These are phyloP conservation scores for Ernsta delagoae DNA, from an alignment of 2,888 invertebrate genomes.

Conservation along the genomic window DNA sequence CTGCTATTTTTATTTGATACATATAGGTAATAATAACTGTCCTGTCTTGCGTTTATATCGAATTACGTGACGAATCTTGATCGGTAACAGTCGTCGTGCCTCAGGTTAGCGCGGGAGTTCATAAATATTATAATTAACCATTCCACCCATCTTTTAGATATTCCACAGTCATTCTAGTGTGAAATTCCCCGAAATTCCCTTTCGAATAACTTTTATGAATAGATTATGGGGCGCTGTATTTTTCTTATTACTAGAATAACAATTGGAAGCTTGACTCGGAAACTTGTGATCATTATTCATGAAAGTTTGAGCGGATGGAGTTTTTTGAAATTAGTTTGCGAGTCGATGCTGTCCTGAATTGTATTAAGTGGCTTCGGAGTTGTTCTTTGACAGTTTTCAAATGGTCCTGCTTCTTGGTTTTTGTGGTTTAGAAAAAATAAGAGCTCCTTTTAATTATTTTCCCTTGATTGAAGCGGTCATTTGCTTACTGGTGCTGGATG, in stretches of 20 bases:
- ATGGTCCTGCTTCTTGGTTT: background rate
- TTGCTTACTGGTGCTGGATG: no score
- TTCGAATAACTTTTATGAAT: slow-evolving; percentile 50
- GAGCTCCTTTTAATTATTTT: background rate
- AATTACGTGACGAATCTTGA: no score
- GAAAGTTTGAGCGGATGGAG: slow-evolving; percentile 6
- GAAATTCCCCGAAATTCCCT: slow-evolving; percentile 51
- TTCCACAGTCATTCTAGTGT: slow-evolving; percentile 53
- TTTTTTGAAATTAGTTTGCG: slow-evolving; percentile 18
- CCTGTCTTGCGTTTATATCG: no score
- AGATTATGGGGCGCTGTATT: slow-evolving; percentile 44
- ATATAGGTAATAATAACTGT: no score
- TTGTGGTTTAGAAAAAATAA: background rate
- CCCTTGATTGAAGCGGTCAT: no score
- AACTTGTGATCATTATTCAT: slow-evolving; percentile 21
- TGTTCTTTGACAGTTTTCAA: slow-evolving; percentile 11
- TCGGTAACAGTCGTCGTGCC: no score
- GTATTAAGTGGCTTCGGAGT: background rate
- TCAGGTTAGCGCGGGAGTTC: slow-evolving; percentile 45
- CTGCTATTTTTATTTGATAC: no score
- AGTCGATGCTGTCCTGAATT: slow-evolving; percentile 2
- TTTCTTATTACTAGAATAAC: slow-evolving; percentile 38
- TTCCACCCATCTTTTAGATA: slow-evolving; percentile 51
- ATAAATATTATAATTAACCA: slow-evolving; percentile 57
- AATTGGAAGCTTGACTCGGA: slow-evolving; percentile 23